These are phyloP conservation scores for Anneissia japonica DNA, from an alignment of 35 echinoderm and acorn worm genomes.

Conservation along the genomic window DNA sequence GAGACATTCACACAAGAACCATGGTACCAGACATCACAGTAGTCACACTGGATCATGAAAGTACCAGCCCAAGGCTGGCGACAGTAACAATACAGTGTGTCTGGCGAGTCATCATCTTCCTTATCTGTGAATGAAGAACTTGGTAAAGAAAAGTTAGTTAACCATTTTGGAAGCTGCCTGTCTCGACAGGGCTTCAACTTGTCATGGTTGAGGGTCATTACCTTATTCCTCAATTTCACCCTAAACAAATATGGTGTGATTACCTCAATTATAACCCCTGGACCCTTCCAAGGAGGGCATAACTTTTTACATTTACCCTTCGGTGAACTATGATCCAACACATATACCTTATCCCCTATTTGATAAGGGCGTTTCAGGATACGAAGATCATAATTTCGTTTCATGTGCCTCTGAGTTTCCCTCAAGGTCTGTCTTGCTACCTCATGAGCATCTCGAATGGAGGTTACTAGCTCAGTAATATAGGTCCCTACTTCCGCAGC, in stretches of 20 bases:
- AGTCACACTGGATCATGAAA: too few species aligned
- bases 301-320: background rate
- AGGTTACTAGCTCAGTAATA: background rate
- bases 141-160: background rate
- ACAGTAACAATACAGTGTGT: too few species aligned
- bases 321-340: background rate
- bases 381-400: constrained; percentile 29
- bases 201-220: constrained; percentile 7
- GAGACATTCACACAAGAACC: too few species aligned
- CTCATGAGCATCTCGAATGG: constrained; percentile 6
- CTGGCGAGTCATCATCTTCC: too few species aligned
- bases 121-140: too few species aligned
- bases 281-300: constrained; percentile 11
- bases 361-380: background rate
- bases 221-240: background rate
- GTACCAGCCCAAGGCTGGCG: too few species aligned
- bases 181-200: background rate
- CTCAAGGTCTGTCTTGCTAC: background rate
- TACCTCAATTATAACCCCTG: background rate
- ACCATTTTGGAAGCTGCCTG: background rate
- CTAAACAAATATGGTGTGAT: background rate
- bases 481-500: background rate
- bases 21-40: too few species aligned
- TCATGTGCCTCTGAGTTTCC: constrained; percentile 16
- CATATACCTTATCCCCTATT: background rate